Evolutionary conservation across 2,888 invertebrate species (phyloP), one percentile per base, ranked within the genome.

Genomic region (Seira ritae): DNA sequence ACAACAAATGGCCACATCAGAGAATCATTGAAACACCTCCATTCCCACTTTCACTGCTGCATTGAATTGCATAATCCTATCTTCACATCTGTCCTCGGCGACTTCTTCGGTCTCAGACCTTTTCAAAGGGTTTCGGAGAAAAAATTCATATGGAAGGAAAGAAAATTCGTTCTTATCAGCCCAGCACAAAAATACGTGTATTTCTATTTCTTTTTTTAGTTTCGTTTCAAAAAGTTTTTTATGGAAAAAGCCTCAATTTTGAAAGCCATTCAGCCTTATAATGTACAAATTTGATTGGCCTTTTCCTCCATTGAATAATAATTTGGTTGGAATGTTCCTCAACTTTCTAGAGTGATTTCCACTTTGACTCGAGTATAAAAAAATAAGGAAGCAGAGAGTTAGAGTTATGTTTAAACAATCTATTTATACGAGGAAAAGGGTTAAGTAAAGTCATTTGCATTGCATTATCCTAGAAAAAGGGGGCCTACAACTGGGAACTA

Each of bases 271-370:
- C 77, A 77, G 60, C 77, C 77, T 77, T 77, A 77, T 62, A 77
- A 77, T 77, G 77, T 77, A 77, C 77, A 77, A 77, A 69, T 77
- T 69, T 77, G 77, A 77, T 77, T 77, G 77, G 69, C 77, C 77
- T 69, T 69, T 60, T 66, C 68, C 68, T 68, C 69, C 69, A 69
- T 68, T 76, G 68, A 76, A 76, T 76, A 68, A 68, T 68, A 76
- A 68, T 55, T 62, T 74, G 46, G 50, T 73, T 22, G 66, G 68
- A 76, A 68, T 68, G 67, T 76, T 76, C 46, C 31, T 55, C 67
- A 76, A 76, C 68, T 76, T 76, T 76, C n/a, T n/a, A n/a, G n/a
- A n/a, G n/a, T n/a, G n/a, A n/a, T n/a, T n/a, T n/a, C n/a, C n/a
- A n/a, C n/a, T n/a, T n/a, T n/a, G n/a, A n/a, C n/a, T n/a, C n/a